phyloP scores from a whole-genome alignment of 2,797 vertebrate species.

The Acipenser oxyrinchus region DNA sequence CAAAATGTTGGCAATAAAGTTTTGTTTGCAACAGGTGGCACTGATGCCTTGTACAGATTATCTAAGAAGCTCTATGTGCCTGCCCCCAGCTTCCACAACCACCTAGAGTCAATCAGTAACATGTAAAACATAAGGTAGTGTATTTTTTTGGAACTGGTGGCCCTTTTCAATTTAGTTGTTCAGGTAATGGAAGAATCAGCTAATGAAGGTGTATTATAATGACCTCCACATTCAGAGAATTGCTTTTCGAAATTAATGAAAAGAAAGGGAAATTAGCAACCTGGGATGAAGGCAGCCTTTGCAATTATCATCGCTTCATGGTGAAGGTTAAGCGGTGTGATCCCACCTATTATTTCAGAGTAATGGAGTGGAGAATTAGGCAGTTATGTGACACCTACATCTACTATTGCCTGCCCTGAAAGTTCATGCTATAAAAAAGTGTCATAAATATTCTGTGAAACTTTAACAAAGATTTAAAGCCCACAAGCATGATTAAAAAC shows the following conservation, averaged over 20 bases:
- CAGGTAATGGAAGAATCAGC: background rate
- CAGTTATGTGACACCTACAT: background rate
- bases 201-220: constrained; percentile 3
- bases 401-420: background rate
- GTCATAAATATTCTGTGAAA: constrained; percentile 1
- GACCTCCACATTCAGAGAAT: background rate
- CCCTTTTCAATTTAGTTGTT: background rate
- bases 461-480: background rate
- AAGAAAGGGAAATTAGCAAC: background rate
- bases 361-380: constrained; percentile 2
- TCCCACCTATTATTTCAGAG: background rate
- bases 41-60: no score
- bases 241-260: constrained; percentile 2
- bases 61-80: no score
- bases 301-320: background rate
- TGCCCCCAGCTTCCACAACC: no score
- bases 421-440: background rate
- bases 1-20: no score
- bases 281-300: background rate
- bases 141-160: no score
- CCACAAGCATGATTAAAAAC: background rate
- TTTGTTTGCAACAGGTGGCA: no score
- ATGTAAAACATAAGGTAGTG: no score
- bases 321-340: background rate
- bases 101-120: no score